phyloP scores from a whole-genome alignment of 2,888 invertebrate genomes.

The Crepidodera aurea region DNA sequence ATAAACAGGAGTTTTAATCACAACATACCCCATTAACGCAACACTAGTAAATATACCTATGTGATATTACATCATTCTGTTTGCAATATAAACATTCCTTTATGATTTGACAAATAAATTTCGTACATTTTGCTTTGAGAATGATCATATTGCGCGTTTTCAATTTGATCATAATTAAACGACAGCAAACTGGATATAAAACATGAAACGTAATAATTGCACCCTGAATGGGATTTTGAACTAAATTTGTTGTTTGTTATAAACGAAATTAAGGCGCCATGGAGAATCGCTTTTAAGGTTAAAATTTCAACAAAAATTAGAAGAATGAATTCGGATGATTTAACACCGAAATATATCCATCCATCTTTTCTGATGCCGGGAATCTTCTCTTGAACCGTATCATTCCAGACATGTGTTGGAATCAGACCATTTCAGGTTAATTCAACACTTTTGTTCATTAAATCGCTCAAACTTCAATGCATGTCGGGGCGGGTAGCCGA shows the following conservation, averaged over 20 bases:
- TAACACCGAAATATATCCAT: too few relatives aligned
- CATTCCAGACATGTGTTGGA: too few relatives aligned
- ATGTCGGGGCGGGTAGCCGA: too few relatives aligned
- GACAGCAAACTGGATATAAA: constrained; percentile 47
- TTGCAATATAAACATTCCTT: constrained; percentile 60
- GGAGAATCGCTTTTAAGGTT: too few relatives aligned
- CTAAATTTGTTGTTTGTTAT: constrained; percentile 17
- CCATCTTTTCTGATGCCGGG: too few relatives aligned
- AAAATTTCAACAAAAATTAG: too few relatives aligned
- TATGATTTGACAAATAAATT: constrained; percentile 61
- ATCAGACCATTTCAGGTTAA: too few relatives aligned
- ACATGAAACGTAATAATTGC: constrained; percentile 48
- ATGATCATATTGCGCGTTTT: constrained; percentile 53
- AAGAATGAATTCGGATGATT: too few relatives aligned
- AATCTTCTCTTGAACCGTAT: too few relatives aligned
- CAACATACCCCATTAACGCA: constrained; percentile 62
- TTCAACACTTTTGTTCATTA: too few relatives aligned
- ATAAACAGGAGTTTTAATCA: constrained; percentile 63
- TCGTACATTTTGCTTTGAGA: constrained; percentile 49
- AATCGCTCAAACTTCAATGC: too few relatives aligned
- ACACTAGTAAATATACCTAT: constrained; percentile 62
- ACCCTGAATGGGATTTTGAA: constrained; percentile 21
- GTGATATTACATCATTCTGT: constrained; percentile 58
- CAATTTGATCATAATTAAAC: constrained; percentile 53
- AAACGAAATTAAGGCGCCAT: too few relatives aligned